Conservation (phyloP, 2,888 invertebrate genomes). For the Netelia fuscicornis region DNA sequence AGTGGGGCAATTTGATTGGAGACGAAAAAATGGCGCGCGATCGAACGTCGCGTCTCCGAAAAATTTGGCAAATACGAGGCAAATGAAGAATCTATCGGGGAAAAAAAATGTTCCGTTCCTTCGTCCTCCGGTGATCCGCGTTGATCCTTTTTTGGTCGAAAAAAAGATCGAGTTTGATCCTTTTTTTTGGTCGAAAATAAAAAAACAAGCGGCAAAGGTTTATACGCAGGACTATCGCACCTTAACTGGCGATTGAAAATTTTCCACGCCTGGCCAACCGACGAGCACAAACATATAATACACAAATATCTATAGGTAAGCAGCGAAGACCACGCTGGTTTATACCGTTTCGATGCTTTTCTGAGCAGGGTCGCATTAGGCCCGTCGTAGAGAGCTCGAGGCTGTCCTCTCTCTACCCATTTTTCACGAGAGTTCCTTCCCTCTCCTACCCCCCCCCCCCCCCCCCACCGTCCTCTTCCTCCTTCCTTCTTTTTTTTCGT, state of each 20-base stretch:
- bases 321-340: slow-evolving; percentile 62
- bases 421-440: slow-evolving; percentile 78
- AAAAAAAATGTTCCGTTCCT: neutral
- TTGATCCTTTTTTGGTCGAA: too few species aligned
- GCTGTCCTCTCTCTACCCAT: slow-evolving; percentile 82
- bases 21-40: too few species aligned
- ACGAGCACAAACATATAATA: slow-evolving; percentile 8
- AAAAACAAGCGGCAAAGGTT: neutral
- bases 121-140: neutral
- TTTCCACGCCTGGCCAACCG: slow-evolving; percentile 71
- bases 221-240: neutral
- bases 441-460: slow-evolving; percentile 52
- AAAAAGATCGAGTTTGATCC: neutral
- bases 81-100: too few species aligned
- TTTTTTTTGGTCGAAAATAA: neutral
- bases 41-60: too few species aligned
- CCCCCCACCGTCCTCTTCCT: neutral
- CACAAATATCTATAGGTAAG: neutral
- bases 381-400: slow-evolving; percentile 78
- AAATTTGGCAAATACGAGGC: too few species aligned
- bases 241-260: slow-evolving; percentile 76
- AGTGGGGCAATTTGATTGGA: too few species aligned
- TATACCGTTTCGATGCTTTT: slow-evolving; percentile 75
- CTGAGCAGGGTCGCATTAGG: slow-evolving; percentile 81
- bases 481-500: slow-evolving; percentile 48